Evolutionary conservation across 2,113 vertebrate genomes (phyloP), one percentile per base, ranked within the genome.

Genomic region (Uria lomvia): DNA sequence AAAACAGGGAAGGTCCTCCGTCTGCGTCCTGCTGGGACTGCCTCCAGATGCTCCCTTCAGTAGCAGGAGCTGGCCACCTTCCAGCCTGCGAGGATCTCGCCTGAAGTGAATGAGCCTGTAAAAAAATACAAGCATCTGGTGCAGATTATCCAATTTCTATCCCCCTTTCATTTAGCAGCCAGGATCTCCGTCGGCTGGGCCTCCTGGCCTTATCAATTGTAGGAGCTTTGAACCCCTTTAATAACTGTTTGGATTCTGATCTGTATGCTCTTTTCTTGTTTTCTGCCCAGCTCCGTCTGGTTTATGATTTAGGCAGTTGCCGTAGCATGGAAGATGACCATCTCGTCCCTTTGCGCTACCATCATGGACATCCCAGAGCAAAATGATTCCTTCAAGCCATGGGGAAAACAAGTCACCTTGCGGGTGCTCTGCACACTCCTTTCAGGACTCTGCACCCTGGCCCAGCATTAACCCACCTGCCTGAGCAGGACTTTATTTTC

Each of bases 141-240:
- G 43, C 68, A 88, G 93, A 97, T 96, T 94, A 96, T 94, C 92
- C 84, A 45, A 40, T 91, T 95, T 88, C 80, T 67, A 58, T 72
- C 77, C 47, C 43, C 24, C 67, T 94, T 80, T 92, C 86, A 88
- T 72, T 86, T 66, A 58, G 55, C 92, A 84, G 60, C 84, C 68
- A 43, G 42, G 50, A 62, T 84, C 50, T 74, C 75, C 3, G 0
- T 34, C 5, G 0, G 30, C 85, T 30, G 30, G 32, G 24, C 67
- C 81, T 87, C 52, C 50, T 62, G 75, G 75, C 73, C 53, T 82
- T 43, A 47, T 43, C 72, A 62, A 6, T 13, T 38, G 20, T 30
- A 52, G 75, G 55, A 84, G 56, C 49, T 88, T 88, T 76, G 79
- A 94, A 84, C 16, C 67, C 66, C 67, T 91, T 78, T 66, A 45